Base-by-base conservation (phyloP, 2,888 invertebrate species). In the Rhagonycha fulva region DNA sequence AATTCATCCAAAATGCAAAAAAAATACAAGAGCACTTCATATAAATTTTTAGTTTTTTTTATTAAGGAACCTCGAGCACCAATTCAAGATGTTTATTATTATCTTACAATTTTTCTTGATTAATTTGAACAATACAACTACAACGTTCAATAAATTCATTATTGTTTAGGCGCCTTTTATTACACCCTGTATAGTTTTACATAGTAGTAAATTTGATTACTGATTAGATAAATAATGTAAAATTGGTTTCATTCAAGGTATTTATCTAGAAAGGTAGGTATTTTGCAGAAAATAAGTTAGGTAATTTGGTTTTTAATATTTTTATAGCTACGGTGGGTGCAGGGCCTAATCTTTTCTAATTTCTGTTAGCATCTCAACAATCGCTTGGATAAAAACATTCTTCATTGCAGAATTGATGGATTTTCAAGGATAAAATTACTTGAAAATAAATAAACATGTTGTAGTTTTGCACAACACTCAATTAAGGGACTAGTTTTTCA, bases 181-280 rank as follows among this genome's bases (percentile, higher is more conserved):
- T 66, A 66, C 63, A 66, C 63, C 63, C 63, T 66, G 63, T 66
- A 66, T 66, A 66, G 63, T 66, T 66, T 47, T 47, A 47, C n/a
- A 47, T 47, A 47, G 4, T 47, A 47, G 47, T 47, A n/a, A 47
- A 47, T 47, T 47, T 47, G n/a, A n/a, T n/a, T n/a, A n/a, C n/a
- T n/a, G n/a, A 47, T 47, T n/a, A 47, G 47, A n/a, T 47, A 47
- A 47, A 47, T n/a, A 47, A 47, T 47, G 47, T 47, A n/a, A 47
- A n/a, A 9, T 47, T 47, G 47, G 47, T n/a, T 47, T 47, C 12
- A 32, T 32, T 32, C 32, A 5, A 26, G 4, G 2, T 26, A 26
- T 26, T 2, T 26, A 47, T 47, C n/a, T 47, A 47, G 7, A 47
- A 47, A 47, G 47, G 47, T 47, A 47, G n/a, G 47, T 47, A 7